These are phyloP conservation scores for Eupristina koningsbergeri DNA, from an alignment of 1,140 invertebrate genomes.

Conservation along the genomic window DNA sequence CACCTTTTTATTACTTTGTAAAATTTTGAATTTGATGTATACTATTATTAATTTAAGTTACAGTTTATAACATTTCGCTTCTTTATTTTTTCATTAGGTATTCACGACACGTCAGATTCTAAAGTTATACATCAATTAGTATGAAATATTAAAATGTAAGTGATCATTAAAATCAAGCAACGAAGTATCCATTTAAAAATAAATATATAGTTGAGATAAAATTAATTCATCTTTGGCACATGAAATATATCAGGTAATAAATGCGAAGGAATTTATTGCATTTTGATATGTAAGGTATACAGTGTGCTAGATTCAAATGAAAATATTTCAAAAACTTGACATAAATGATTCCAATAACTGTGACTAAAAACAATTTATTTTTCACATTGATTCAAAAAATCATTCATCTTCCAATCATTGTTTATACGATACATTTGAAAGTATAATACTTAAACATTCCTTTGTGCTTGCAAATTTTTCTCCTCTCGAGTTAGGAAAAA, in stretches of 20 bases:
- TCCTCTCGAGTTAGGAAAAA: not conserved
- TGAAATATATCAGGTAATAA: not conserved
- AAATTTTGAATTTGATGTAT: too few species aligned
- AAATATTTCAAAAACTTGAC: not conserved
- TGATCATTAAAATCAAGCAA: not conserved
- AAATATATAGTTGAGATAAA: not conserved
- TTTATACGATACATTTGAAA: too few species aligned
- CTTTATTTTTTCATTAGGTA: not conserved
- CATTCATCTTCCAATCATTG: not conserved
- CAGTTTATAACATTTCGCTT: not conserved
- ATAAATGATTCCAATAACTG: not conserved
- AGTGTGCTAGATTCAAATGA: not conserved
- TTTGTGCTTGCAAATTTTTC: not conserved
- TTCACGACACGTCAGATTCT: not conserved
- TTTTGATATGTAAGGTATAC: not conserved
- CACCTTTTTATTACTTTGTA: too few species aligned
- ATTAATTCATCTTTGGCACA: not conserved
- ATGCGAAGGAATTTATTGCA: not conserved
- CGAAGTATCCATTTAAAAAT: not conserved
- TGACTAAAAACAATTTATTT: not conserved
- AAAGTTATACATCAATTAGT: not conserved
- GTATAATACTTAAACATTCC: not conserved
- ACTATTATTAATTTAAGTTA: too few species aligned
- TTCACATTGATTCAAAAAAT: not conserved
- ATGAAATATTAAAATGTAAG: not conserved